A percentile compares a stretch with the other conserved stretches of the same genome.
phyloP scores from a whole-genome alignment of 2,797 vertebrate species.

The Dendrocincla fuliginosa region DNA sequence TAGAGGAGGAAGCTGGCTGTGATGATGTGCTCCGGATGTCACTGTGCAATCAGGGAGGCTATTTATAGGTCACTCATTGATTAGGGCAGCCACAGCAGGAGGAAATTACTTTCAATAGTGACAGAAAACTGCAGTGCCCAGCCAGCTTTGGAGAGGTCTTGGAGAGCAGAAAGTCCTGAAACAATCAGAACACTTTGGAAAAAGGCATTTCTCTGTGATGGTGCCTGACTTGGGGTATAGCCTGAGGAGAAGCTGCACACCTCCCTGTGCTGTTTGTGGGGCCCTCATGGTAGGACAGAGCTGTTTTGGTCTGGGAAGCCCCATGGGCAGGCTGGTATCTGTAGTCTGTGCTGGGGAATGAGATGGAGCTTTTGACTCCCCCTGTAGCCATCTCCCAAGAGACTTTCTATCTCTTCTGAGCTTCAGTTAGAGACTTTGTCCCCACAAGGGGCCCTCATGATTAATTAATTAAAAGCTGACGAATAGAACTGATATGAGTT shows the following conservation, averaged over 20 bases:
- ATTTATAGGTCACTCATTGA: constrained; percentile 51
- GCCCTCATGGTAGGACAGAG: background rate
- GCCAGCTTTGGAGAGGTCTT: background rate
- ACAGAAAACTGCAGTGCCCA: background rate
- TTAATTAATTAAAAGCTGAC: background rate
- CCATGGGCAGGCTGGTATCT: background rate
- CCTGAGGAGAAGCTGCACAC: background rate
- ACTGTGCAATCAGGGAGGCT: constrained; percentile 13
- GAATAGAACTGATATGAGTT: background rate
- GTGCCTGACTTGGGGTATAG: background rate
- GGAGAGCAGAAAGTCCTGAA: background rate
- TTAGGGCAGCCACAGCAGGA: constrained; percentile 31
- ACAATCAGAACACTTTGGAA: background rate
- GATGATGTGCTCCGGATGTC: background rate
- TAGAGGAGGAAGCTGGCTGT: constrained; percentile 12
- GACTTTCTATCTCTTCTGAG: background rate
- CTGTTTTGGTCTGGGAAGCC: background rate
- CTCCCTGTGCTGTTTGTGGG: background rate
- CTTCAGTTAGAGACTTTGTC: background rate
- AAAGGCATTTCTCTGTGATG: background rate
- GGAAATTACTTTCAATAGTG: constrained; percentile 45
- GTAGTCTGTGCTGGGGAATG: accelerated
- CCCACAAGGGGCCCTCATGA: background rate
- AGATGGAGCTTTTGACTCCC: background rate
- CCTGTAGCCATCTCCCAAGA: background rate